A percentile compares a stretch with the other conserved stretches of the same genome.
These are phyloP conservation scores for Macrotrachela quadricornifera DNA, from an alignment of 1,140 invertebrate species.

Conservation along the genomic window DNA sequence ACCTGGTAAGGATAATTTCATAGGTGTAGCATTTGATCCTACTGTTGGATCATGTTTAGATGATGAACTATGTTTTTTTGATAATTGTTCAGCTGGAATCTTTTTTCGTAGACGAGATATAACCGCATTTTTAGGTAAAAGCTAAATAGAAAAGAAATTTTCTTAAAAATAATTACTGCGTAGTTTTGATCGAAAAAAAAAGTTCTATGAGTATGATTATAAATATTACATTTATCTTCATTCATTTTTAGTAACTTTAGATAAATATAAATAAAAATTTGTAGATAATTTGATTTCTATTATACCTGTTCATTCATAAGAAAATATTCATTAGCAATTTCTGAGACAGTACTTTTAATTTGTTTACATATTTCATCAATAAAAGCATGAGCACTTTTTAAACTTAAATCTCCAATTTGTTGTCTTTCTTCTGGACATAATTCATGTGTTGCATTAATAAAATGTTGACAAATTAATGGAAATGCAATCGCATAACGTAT, in stretches of 20 bases:
- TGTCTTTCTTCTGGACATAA: slow-evolving; percentile 90
- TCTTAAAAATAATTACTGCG: not conserved
- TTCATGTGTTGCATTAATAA: slow-evolving; percentile 88
- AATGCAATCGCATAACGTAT: slow-evolving; percentile 92
- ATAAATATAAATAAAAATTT: no score
- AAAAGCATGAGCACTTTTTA: slow-evolving; percentile 90
- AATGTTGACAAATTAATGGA: slow-evolving; percentile 87
- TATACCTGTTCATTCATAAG: slow-evolving; percentile 66
- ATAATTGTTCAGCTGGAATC: no score
- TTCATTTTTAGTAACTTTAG: no score
- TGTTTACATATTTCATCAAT: slow-evolving; percentile 96
- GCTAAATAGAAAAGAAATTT: not conserved
- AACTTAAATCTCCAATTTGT: slow-evolving; percentile 74
- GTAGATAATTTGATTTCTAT: no score
- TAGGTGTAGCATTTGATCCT: no score
- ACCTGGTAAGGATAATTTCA: slow-evolving; percentile 40
- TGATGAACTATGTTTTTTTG: no score
- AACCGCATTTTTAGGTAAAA: not conserved
- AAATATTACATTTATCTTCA: no score
- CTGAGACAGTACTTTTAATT: slow-evolving; percentile 91
- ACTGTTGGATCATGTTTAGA: no score
- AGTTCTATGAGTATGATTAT: no score
- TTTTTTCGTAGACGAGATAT: no score
- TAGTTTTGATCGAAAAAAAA: no score
- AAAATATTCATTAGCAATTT: slow-evolving; percentile 88